These are phyloP conservation scores for Rousettus madagascariensis DNA, from an alignment of 2,797 vertebrate genomes.

Conservation along the genomic window DNA sequence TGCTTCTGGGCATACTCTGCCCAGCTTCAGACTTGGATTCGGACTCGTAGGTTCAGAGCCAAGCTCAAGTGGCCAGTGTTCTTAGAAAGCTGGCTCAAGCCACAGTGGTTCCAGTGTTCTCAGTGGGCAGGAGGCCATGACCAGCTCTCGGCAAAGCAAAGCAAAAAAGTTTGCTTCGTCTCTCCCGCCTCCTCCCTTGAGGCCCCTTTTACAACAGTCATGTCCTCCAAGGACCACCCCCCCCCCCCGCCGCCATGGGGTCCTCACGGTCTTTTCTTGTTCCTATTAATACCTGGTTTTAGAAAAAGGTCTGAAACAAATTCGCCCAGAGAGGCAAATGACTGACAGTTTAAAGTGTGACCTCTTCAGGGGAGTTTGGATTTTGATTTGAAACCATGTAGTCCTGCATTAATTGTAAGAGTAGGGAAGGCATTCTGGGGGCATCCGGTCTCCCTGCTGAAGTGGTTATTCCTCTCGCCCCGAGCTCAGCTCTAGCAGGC, in stretches of 20 bases:
- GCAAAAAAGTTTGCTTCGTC: not conserved
- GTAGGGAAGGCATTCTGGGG: not conserved
- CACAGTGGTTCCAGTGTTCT: not conserved
- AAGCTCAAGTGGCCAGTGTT: not conserved
- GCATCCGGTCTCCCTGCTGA: not conserved
- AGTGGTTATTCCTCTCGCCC: not conserved
- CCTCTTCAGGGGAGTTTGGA: not conserved
- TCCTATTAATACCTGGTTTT: not conserved
- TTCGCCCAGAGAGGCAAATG: not conserved
- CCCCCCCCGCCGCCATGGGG: not conserved
- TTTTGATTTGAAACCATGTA: not conserved
- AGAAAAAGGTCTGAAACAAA: not conserved
- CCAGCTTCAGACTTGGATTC: not conserved
- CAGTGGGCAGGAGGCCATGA: slow-evolving; percentile 4
- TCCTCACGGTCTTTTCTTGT: not conserved
- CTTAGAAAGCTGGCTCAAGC: slow-evolving; percentile 60
- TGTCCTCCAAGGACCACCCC: not conserved
- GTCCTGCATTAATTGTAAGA: not conserved
- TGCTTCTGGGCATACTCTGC: not conserved
- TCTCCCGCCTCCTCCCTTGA: not conserved
- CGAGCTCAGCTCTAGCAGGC: not conserved
- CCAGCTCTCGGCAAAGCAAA: not conserved
- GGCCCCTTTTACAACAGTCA: not conserved
- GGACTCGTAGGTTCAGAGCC: slow-evolving; percentile 19
- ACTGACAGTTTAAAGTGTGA: not conserved